Evolutionary conservation across 30 jellyfish, hydroid and myxozoan species (phyloP).

Genomic region (Aurelia sp.): DNA sequence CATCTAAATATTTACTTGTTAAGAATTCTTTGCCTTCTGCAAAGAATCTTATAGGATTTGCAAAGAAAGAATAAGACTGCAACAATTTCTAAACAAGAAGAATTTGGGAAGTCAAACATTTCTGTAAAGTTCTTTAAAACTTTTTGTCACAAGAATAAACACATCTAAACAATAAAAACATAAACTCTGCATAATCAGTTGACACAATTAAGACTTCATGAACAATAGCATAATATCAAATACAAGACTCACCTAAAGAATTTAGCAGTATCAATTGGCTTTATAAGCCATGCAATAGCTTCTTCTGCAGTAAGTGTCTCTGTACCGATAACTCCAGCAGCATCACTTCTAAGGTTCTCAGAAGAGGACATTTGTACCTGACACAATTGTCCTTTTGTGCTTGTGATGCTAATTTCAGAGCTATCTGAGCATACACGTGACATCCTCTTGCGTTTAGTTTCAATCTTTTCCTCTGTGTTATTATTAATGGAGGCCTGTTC

Average conservation of each 20-base stretch:
- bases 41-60: background rate
- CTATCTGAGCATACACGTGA: background rate
- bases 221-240: no score
- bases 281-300: conserved; percentile 76
- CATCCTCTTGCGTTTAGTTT: background rate
- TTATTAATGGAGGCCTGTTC: background rate
- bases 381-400: conserved; percentile 15
- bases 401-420: conserved; percentile 28
- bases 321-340: background rate
- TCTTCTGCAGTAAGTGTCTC: conserved; percentile 43
- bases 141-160: no score
- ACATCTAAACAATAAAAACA: no score
- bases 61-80: no score
- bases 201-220: no score
- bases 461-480: background rate
- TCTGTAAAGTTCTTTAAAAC: no score
- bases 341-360: conserved; percentile 36
- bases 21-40: background rate
- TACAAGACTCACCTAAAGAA: conserved; percentile 65
- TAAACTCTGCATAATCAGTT: no score
- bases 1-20: no score
- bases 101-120: no score
- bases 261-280: conserved; percentile 63
- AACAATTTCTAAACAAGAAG: no score
- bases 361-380: conserved; percentile 58